Conservation (phyloP, 2,113 vertebrate genomes). For the Perognathus longimembris region DNA sequence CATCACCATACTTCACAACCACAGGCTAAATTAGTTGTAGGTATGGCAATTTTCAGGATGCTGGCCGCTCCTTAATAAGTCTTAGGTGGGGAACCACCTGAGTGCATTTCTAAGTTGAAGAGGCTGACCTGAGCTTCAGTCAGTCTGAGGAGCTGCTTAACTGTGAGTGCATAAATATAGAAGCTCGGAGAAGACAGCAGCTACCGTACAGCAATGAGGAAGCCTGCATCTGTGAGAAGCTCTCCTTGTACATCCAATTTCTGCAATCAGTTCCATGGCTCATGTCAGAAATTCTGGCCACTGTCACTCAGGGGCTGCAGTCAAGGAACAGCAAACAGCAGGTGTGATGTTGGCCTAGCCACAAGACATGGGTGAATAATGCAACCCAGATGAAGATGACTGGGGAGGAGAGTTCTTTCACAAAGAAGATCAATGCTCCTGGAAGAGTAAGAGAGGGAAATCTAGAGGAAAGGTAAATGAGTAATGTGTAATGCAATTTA, state of each 20-base stretch:
- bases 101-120: background rate
- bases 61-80: no score
- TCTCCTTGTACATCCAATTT: background rate
- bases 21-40: background rate
- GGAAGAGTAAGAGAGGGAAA: conserved; percentile 47
- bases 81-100: fast-evolving
- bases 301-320: background rate
- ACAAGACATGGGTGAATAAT: background rate
- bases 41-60: no score
- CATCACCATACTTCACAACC: background rate
- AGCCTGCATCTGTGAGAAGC: background rate
- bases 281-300: background rate
- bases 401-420: conserved; percentile 72
- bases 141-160: background rate
- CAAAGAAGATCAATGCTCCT: conserved; percentile 83
- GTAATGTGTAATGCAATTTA: conserved; percentile 66
- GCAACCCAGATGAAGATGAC: conserved; percentile 2
- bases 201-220: background rate
- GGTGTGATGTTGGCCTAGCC: background rate
- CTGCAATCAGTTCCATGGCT: background rate
- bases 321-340: background rate
- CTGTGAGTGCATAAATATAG: background rate
- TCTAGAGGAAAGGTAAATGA: conserved; percentile 63
- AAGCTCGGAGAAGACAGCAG: background rate
- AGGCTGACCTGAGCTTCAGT: background rate